Conservation (phyloP, 2,113 vertebrate genomes). For the Macroglossus sobrinus region DNA sequence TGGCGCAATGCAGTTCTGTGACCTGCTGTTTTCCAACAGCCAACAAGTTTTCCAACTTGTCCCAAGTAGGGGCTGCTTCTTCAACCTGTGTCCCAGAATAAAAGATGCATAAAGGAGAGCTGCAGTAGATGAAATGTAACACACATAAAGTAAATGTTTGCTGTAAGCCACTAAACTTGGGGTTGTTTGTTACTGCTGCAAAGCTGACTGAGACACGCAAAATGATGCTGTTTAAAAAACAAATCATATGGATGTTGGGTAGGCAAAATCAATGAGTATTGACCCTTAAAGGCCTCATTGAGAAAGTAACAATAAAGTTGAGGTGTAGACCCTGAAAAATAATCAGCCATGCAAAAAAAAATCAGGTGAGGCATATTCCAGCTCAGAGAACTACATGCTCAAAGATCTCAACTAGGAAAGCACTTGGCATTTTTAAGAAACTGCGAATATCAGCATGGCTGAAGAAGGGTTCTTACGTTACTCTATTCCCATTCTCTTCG, state of each 20-base stretch:
- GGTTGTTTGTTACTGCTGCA: not conserved
- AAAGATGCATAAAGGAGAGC: not conserved
- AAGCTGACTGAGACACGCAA: not conserved
- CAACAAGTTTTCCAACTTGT: not conserved
- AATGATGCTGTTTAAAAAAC: not conserved
- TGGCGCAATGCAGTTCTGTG: not conserved
- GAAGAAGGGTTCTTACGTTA: not conserved
- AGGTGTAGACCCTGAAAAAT: not conserved
- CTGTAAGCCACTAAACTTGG: not conserved
- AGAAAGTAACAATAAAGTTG: not conserved
- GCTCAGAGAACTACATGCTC: not conserved
- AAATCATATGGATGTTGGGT: not conserved
- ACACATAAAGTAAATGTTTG: not conserved
- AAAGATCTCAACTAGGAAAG: not conserved
- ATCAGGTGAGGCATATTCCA: not conserved
- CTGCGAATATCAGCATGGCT: not conserved
- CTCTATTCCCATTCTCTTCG: not conserved
- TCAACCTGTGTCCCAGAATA: not conserved
- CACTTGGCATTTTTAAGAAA: not conserved
- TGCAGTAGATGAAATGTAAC: not conserved
- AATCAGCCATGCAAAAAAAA: not conserved
- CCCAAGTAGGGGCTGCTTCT: not conserved
- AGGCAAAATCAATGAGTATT: not conserved
- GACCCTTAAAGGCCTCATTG: not conserved
- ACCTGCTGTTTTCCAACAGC: not conserved